These are phyloP conservation scores for Oophaga pumilio DNA, from an alignment of 2,113 vertebrate species.

Conservation along the genomic window DNA sequence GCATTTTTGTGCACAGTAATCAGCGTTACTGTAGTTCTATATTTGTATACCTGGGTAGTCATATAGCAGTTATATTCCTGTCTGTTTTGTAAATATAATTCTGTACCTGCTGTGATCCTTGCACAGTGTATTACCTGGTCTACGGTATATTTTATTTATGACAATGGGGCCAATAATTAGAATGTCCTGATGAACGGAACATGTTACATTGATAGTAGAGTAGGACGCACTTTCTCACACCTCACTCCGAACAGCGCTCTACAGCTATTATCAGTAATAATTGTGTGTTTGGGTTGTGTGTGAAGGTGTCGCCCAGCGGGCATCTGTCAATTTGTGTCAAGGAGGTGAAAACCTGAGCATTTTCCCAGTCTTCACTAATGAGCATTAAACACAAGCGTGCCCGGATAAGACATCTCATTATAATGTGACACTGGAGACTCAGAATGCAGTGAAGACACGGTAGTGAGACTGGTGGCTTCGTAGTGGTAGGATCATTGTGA, in stretches of 20 bases:
- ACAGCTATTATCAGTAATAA: conserved; percentile 10
- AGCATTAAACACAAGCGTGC: neutral
- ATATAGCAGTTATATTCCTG: neutral
- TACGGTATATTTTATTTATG: neutral
- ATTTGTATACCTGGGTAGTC: neutral
- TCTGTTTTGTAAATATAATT: neutral
- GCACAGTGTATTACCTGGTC: neutral
- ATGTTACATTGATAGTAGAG: neutral
- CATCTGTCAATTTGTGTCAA: neutral
- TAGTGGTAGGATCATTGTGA: no score
- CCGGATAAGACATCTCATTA: neutral
- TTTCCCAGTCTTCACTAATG: neutral
- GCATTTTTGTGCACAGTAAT: neutral
- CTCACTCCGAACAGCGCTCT: neutral
- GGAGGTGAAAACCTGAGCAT: neutral
- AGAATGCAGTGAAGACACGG: neutral
- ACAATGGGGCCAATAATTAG: neutral
- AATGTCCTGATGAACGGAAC: neutral
- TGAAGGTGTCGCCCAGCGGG: neutral
- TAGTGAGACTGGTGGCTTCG: neutral
- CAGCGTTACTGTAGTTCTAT: neutral
- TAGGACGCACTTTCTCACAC: neutral
- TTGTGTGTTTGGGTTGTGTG: neutral
- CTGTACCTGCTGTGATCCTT: neutral
- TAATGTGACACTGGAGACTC: neutral